These are phyloP conservation scores for Scolopax bukidnonensis DNA, from an alignment of 2,797 vertebrate species.

Conservation along the genomic window DNA sequence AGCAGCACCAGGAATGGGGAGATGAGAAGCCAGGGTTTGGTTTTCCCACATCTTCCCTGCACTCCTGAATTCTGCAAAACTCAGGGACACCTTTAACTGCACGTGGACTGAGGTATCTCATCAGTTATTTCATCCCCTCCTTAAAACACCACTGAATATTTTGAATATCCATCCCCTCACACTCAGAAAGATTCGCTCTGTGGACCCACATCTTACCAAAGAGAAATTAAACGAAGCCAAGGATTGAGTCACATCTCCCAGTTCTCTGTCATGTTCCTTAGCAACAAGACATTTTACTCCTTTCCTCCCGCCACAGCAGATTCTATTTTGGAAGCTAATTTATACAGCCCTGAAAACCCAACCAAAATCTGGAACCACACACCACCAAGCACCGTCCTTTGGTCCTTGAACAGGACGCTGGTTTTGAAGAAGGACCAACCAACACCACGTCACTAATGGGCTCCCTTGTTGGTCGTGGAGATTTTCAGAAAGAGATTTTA, in stretches of 20 bases:
- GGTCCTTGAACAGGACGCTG: not conserved
- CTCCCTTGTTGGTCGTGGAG: not conserved
- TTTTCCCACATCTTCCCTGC: not conserved
- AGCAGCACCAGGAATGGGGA: not conserved
- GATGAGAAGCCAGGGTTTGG: not conserved
- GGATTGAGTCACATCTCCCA: conserved; percentile 38
- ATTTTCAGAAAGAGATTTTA: not conserved
- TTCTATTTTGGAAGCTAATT: conserved; percentile 63
- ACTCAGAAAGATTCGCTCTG: not conserved
- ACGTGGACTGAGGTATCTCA: not conserved
- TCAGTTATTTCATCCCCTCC: not conserved
- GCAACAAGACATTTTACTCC: conserved; percentile 53
- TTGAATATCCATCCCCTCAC: not conserved
- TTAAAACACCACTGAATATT: not conserved
- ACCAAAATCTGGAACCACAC: conserved; percentile 16
- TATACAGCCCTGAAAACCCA: conserved; percentile 40
- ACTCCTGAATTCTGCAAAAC: not conserved
- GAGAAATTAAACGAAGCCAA: conserved; percentile 7
- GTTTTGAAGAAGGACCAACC: not conserved
- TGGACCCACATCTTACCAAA: not conserved
- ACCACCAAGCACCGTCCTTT: not conserved
- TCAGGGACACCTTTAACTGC: too few species aligned
- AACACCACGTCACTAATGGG: not conserved
- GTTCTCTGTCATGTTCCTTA: conserved; percentile 58
- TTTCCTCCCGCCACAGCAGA: conserved; percentile 43